Conservation (phyloP, 2,113 vertebrate species). For the Zapornia atra region DNA sequence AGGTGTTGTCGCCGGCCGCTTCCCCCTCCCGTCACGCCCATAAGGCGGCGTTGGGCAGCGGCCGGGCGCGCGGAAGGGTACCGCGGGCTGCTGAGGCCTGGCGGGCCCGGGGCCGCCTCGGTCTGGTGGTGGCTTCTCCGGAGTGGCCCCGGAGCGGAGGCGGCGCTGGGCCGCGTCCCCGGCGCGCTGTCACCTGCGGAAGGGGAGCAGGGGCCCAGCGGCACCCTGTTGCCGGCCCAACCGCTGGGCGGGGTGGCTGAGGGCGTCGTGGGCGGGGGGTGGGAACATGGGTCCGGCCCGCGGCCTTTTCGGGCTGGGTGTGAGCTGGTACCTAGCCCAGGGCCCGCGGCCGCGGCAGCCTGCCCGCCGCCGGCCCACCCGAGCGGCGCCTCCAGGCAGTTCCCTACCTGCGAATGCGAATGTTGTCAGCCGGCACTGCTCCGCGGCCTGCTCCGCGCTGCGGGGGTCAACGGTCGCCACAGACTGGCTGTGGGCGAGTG, state of each 20-base stretch:
- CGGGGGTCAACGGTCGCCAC: not conserved
- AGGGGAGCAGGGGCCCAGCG: not conserved
- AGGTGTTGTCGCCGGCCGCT: not conserved
- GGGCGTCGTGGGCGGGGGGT: not conserved
- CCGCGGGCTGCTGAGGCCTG: not conserved
- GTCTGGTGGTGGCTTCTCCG: not conserved
- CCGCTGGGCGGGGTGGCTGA: not conserved
- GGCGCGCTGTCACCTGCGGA: not conserved
- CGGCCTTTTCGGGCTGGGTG: not conserved
- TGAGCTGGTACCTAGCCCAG: not conserved
- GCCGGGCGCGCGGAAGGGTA: not conserved
- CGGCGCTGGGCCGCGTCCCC: not conserved
- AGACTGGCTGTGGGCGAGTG: fast-evolving
- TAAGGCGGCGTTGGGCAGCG: not conserved
- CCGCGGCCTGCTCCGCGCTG: fast-evolving
- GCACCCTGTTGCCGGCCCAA: too few relatives aligned
- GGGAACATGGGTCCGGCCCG: too few relatives aligned
- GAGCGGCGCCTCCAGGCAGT: not conserved
- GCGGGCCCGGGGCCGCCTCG: not conserved
- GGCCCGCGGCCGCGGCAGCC: not conserved
- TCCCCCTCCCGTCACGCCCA: not conserved
- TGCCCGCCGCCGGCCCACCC: not conserved
- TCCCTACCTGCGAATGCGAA: fast-evolving
- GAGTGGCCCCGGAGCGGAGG: not conserved
- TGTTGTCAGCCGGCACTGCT: too few relatives aligned